phyloP scores from a whole-genome alignment of 1,140 invertebrate genomes.

The Potamilus streckersoni region DNA sequence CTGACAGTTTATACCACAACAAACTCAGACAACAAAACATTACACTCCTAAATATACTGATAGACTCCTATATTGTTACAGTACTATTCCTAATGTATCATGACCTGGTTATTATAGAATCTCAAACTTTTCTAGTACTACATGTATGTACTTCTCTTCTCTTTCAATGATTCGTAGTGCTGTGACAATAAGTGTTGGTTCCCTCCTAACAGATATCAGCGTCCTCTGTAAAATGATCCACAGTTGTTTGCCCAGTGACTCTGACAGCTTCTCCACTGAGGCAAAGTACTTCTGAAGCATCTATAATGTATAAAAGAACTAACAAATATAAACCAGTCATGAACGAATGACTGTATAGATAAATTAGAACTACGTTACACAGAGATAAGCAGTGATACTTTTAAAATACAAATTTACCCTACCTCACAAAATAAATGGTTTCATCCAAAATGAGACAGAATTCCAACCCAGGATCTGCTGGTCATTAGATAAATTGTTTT shows the following conservation, averaged over 20 bases:
- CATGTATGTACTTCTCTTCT: constrained; percentile 81
- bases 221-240: constrained; percentile 89
- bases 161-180: constrained; percentile 95
- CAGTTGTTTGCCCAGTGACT: constrained; percentile 86
- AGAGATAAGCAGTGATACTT: not conserved
- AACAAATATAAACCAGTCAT: constrained; percentile 8
- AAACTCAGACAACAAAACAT: too few relatives aligned
- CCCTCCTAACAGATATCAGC: constrained; percentile 92
- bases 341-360: not conserved
- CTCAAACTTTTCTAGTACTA: too few relatives aligned
- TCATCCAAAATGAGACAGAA: not conserved
- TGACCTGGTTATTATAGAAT: too few relatives aligned
- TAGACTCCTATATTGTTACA: too few relatives aligned
- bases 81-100: too few relatives aligned
- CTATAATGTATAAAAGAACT: constrained; percentile 53
- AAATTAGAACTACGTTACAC: too few relatives aligned
- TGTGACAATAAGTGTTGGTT: constrained; percentile 96
- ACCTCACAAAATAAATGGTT: not conserved
- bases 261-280: constrained; percentile 91
- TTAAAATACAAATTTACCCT: not conserved
- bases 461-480: too few relatives aligned
- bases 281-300: constrained; percentile 93
- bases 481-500: too few relatives aligned
- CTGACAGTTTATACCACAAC: too few relatives aligned
- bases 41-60: too few relatives aligned